phyloP scores from a whole-genome alignment of 2,888 invertebrate species.

The Augochlorella aurata region DNA sequence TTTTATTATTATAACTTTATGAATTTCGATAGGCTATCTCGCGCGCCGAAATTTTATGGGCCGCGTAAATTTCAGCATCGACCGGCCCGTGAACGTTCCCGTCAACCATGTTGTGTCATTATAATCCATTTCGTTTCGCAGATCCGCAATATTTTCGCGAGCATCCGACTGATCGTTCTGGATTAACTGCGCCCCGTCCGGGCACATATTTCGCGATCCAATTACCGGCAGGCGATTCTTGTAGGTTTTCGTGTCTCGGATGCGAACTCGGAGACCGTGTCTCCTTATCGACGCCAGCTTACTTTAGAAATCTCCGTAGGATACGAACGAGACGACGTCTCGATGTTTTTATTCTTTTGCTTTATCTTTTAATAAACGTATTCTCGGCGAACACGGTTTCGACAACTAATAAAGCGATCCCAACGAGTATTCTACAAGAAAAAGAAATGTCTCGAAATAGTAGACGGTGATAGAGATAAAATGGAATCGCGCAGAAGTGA shows the following conservation, averaged over 20 bases:
- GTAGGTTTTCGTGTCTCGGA: not conserved
- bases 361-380: too few species aligned
- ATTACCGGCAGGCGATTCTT: not conserved
- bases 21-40: slow-evolving; percentile 36
- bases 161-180: not conserved
- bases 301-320: too few species aligned
- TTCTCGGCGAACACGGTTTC: too few species aligned
- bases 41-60: slow-evolving; percentile 30
- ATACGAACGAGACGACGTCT: too few species aligned
- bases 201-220: not conserved
- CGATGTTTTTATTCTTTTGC: too few species aligned
- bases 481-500: not conserved
- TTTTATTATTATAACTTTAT: slow-evolving; percentile 60
- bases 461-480: not conserved
- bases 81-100: not conserved
- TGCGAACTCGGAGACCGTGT: not conserved
- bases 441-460: not conserved
- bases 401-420: not conserved
- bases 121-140: slow-evolving; percentile 8
- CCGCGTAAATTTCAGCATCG: slow-evolving; percentile 33
- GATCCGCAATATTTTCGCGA: slow-evolving; percentile 2
- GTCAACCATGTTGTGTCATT: slow-evolving; percentile 2
- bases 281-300: not conserved
- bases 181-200: not conserved
- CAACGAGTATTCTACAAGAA: not conserved